Base-by-base conservation (phyloP, 2,113 vertebrate species). In the Gopherus flavomarginatus region DNA sequence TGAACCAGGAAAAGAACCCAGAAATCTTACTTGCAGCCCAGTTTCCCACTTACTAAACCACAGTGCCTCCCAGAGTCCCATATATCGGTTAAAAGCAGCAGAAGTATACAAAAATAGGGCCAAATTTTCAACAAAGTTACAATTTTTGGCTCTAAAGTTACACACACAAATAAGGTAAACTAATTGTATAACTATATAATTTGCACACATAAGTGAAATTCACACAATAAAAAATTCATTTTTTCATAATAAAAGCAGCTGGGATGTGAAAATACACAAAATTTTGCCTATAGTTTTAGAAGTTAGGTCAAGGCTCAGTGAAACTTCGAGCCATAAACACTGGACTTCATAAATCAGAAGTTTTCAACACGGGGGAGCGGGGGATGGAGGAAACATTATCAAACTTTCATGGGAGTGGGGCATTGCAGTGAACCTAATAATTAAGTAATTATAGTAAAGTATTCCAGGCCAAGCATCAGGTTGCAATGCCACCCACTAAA, bases 1-100 rank as follows among this genome's bases (percentile, higher is more conserved):
- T 78, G 49, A 91, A 92, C 13, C 52, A 96, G 85, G 90, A 95
- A 94, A 24, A 86, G 2, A 54, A 84, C 42, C 31, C 78, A 91
- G 83, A 95, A 89, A 92, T 85, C 29, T 56, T 89, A 53, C 87
- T 94, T 89, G 72, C 0, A 0, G 49, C 44, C 49, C 75, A 59
- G 6, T 4, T 77, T 35, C 59, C 81, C 52, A 81, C 91, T 77
- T 92, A 89, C 52, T 62, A 29, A 87, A 81, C 62, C 81, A 27
- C 53, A 19, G 85, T 93, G 3, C 53, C 50, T 81, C 16, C 6
- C 57, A 59, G 57, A 59, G 26, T 29, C 26, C 26, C 44, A 62
- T 26, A 21, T 2, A n/a, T 5, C 83, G 31, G 59, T 57, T 24
- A 92, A 85, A 42, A 89, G 56, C 22, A 89, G 19, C 17, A 62